Percentiles rank a stretch among this genome's conserved stretches.
Conservation (phyloP, 2,113 vertebrate genomes). For the Kryptolebias marmoratus region DNA sequence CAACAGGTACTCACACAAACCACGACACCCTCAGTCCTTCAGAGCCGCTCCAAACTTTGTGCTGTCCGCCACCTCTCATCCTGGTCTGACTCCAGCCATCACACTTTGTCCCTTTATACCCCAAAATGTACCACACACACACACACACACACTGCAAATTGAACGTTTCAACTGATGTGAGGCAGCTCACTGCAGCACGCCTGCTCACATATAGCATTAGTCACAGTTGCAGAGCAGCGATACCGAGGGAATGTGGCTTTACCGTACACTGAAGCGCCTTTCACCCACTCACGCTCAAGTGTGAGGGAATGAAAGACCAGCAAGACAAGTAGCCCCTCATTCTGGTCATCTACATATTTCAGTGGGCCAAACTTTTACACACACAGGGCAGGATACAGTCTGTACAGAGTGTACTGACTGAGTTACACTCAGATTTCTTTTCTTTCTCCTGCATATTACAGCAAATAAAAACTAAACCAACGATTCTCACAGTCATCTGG, state of each 20-base stretch:
- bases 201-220: slow-evolving; percentile 75
- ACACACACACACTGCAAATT: slow-evolving; percentile 20
- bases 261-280: slow-evolving; percentile 53
- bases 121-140: slow-evolving; percentile 16
- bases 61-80: slow-evolving; percentile 38
- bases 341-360: slow-evolving; percentile 43
- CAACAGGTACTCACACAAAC: slow-evolving; percentile 57
- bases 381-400: slow-evolving; percentile 6
- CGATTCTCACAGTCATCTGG: too few species aligned
- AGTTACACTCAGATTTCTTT: slow-evolving; percentile 5
- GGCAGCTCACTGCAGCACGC: slow-evolving; percentile 74
- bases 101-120: neutral
- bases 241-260: slow-evolving; percentile 62
- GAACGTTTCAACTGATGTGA: slow-evolving; percentile 45
- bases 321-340: slow-evolving; percentile 35
- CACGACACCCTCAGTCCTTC: slow-evolving; percentile 52
- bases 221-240: slow-evolving; percentile 74
- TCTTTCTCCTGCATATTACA: neutral
- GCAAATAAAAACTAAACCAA: neutral
- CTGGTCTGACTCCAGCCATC: slow-evolving; percentile 32
- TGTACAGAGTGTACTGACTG: slow-evolving; percentile 5
- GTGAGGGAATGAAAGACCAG: slow-evolving; percentile 26
- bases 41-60: slow-evolving; percentile 59
- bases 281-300: slow-evolving; percentile 62
- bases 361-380: slow-evolving; percentile 55